Base-by-base conservation (phyloP, 92 coral and sea anemone genomes). In the Paragorgia papillata region DNA sequence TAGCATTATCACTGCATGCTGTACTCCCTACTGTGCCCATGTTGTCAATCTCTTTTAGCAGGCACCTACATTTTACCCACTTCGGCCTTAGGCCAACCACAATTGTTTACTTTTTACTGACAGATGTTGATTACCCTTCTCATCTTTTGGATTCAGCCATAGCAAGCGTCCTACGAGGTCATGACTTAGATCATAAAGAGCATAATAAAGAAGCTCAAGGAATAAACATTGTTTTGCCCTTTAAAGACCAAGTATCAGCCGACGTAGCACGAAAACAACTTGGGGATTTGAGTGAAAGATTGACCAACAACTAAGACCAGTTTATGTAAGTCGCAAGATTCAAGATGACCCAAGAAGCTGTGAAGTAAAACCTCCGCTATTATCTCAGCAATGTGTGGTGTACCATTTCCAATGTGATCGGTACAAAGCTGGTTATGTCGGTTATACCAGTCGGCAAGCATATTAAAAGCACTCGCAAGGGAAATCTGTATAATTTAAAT, bases 391-490 rank as follows among this genome's bases (percentile, higher is more conserved):
- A 69, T 66, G 83, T 50, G 64, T 83, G 57, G 83, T 68, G 13
- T 83, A 83, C 50, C 18, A 66, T 35, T 75, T 57, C 39, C 27
- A 60, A 31, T 79, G 76, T 78, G 78, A 55, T 59, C 78, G 44
- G 79, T 68, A 68, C 27, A 79, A 80, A 20, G 79, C 62, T 24
- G 79, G 78, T 66, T 83, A 84, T 83, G 75, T 84, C 66, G 80
- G 88, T 14, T 84, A 30, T 57, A 81, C 62, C 19, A 50, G 82
- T 59, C 75, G 76, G 26, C 26, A 51, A 51, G 17, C 58, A 51
- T 6, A 17, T 51, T 17, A 3, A 17, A 17, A n/a, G 17, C 5
- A 3, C 6, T 17, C 58, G 17, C 17, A n/a, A 3, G n/a, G 26
- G n/a, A 37, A 10, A 37, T 10, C 43, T 37, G 4, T 4, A 10